These are phyloP conservation scores for Synergus laeviventris DNA, from an alignment of 2,888 invertebrate genomes.

Conservation along the genomic window DNA sequence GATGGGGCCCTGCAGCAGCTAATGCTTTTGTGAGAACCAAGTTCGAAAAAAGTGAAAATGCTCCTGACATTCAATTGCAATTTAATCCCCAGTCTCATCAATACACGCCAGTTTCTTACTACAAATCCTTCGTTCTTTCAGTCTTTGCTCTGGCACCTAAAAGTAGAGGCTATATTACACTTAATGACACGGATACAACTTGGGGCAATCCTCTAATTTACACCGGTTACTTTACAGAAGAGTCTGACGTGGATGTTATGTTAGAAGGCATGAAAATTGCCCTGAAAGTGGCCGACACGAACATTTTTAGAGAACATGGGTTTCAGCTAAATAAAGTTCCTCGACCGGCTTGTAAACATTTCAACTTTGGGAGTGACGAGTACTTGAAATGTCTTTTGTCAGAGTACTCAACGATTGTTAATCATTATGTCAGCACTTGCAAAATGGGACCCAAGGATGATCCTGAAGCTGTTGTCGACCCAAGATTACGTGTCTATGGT, in stretches of 20 bases:
- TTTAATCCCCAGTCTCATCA: conserved; percentile 75
- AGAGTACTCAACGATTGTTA: conserved; percentile 83
- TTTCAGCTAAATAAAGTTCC: conserved; percentile 86
- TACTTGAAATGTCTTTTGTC: conserved; percentile 90
- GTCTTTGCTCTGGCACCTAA: conserved; percentile 48
- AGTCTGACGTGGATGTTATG: conserved; percentile 85
- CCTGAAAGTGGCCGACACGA: conserved; percentile 84
- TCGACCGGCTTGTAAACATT: conserved; percentile 86
- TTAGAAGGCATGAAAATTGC: conserved; percentile 89
- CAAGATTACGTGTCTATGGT: conserved; percentile 86
- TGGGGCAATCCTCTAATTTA: conserved; percentile 81
- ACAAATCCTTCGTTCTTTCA: conserved; percentile 46
- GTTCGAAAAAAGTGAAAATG: conserved; percentile 73
- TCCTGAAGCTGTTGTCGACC: conserved; percentile 78
- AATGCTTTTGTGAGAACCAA: conserved; percentile 81
- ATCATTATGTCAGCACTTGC: conserved; percentile 89
- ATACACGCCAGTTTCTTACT: conserved; percentile 49
- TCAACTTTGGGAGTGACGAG: conserved; percentile 83
- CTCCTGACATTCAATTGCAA: conserved; percentile 83
- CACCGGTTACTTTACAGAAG: conserved; percentile 84
- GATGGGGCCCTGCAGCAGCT: conserved; percentile 77
- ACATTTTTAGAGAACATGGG: conserved; percentile 86
- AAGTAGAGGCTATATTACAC: conserved; percentile 53
- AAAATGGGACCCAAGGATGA: conserved; percentile 91
- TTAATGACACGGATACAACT: conserved; percentile 51